Conservation (phyloP, 30 jellyfish, hydroid and myxozoan genomes). For the Pseudorhiza aurosa region DNA sequence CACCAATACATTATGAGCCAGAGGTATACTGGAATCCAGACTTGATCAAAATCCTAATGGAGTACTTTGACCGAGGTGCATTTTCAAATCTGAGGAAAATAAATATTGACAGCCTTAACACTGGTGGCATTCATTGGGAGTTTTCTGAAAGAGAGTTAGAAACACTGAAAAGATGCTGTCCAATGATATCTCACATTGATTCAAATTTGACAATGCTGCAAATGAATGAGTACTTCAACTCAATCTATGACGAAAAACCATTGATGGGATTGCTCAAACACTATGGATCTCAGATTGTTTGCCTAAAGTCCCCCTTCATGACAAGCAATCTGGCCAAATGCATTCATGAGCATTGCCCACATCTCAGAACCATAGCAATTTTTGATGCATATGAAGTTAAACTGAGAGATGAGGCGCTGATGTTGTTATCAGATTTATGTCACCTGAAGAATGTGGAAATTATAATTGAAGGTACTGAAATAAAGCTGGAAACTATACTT, state of each 20-base stretch:
- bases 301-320: background rate
- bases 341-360: background rate
- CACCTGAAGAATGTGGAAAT: background rate
- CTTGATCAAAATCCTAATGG: background rate
- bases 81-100: slow-evolving; percentile 21
- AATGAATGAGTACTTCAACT: background rate
- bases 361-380: background rate
- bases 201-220: background rate
- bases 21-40: background rate
- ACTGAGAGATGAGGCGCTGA: background rate
- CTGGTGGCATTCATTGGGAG: background rate
- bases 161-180: background rate
- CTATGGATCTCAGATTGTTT: slow-evolving; percentile 23
- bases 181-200: slow-evolving; percentile 9
- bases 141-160: slow-evolving; percentile 4
- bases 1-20: too few relatives aligned
- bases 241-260: background rate
- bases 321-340: slow-evolving; percentile 4
- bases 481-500: background rate
- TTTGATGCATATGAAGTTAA: background rate
- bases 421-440: background rate
- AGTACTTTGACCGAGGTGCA: background rate
- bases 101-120: background rate
- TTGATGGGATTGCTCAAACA: background rate
- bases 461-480: background rate